Base-by-base conservation (phyloP, 1,140 invertebrate species). In the Tachypleus tridentatus region DNA sequence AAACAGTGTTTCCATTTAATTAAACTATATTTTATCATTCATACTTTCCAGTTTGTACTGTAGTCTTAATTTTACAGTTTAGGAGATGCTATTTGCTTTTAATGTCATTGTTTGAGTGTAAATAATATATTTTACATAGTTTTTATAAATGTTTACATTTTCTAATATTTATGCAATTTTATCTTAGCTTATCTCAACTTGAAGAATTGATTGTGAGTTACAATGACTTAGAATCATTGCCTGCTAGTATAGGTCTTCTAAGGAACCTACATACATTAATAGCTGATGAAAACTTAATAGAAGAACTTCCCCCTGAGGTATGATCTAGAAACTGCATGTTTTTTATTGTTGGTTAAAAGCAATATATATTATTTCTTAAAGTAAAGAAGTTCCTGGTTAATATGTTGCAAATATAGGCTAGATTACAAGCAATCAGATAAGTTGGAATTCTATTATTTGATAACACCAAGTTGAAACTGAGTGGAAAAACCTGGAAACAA, bases 181-280 rank as follows among this genome's bases (percentile, higher is more conserved):
- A 29, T 63, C 66, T 53, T 66, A 87, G 90, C 67, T 79, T 96
- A 73, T 81, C 81, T 67, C 87, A 84, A 74, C 79, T 97, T 69
- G 90, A 95, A 78, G 93, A 97, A 77, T 78, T 97, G 60, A 88
- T 91, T 78, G 78, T 93, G 3, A 89, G 88, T 74, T 85, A 87
- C 71, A 97, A 97, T 77, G 85, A 87, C 71, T 79, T 97, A 61
- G 83, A 86, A 68, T 83, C 83, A 71, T 76, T 97, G 56, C 93
- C 93, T 48, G 80, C 83, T 60, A 87, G 87, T 8, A 86, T 97
- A 73, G 94, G 94, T 49, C 81, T 93, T 58, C 78, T 96, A 62
- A 80, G 89, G 57, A 92, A 91, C 76, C 76, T 97, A 51, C 84
- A 89, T 68, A 91, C 88, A 71, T 80, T 97, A 3, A 90, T 92